phyloP scores from a whole-genome alignment of 2,797 vertebrate genomes.

The Saxicola maurus region DNA sequence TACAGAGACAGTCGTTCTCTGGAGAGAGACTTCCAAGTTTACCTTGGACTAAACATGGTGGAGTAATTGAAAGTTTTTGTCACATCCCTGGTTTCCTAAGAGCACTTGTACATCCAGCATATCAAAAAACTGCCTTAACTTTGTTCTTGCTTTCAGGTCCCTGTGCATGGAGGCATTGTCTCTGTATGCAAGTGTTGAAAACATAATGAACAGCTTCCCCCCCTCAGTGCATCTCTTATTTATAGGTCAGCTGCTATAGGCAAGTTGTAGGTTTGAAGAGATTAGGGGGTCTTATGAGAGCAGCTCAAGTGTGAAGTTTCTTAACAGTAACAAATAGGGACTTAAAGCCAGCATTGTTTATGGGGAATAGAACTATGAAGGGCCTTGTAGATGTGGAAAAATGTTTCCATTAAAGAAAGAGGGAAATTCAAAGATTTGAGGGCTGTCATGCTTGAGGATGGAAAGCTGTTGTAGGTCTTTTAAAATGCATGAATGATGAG shows the following conservation, averaged over 20 bases:
- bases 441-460: neutral
- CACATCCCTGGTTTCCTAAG: neutral
- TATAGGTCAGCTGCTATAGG: conserved; percentile 23
- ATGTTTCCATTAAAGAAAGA: neutral
- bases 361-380: neutral
- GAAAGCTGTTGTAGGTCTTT: neutral
- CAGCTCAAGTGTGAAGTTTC: conserved; percentile 36
- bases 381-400: neutral
- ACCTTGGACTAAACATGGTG: neutral
- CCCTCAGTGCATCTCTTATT: neutral
- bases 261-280: conserved; percentile 5
- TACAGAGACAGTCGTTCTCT: neutral
- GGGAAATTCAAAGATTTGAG: neutral
- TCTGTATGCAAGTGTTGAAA: neutral
- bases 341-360: conserved; percentile 18
- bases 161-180: neutral
- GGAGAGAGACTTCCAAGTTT: neutral
- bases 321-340: conserved; percentile 25
- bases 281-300: neutral
- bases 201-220: conserved; percentile 11
- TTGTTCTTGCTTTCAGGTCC: neutral
- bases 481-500: neutral
- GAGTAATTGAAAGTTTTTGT: neutral
- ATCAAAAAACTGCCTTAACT: neutral
- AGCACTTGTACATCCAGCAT: neutral